Conservation (phyloP, 2,113 vertebrate genomes). For the Halichoeres trimaculatus region DNA sequence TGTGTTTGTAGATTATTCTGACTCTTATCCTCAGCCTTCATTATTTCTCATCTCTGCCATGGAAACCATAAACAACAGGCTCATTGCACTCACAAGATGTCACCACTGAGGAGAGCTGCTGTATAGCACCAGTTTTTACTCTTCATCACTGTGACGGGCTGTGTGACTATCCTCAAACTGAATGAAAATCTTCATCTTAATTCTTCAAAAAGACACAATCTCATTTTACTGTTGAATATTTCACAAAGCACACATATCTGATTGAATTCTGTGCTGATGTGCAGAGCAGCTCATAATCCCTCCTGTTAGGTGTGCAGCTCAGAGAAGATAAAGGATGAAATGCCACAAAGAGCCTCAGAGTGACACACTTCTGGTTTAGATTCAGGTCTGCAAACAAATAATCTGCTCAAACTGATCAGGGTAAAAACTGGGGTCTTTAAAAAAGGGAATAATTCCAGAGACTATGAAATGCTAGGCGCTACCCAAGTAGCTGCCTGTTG, state of each 20-base stretch:
- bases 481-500: too few relatives aligned
- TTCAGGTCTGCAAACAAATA: too few relatives aligned
- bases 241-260: too few relatives aligned
- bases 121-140: background rate
- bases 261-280: background rate
- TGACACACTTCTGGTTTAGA: too few relatives aligned
- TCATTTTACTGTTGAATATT: background rate
- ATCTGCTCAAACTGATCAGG: too few relatives aligned
- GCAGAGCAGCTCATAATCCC: background rate
- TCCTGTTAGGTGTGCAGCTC: background rate
- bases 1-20: too few relatives aligned
- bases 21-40: background rate
- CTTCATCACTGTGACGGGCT: background rate
- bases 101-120: slow-evolving; percentile 8
- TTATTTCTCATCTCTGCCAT: background rate
- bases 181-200: too few relatives aligned
- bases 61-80: background rate
- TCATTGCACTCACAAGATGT: background rate
- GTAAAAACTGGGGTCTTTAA: too few relatives aligned
- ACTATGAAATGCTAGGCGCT: too few relatives aligned
- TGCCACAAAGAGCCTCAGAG: too few relatives aligned
- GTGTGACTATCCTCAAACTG: background rate
- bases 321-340: too few relatives aligned
- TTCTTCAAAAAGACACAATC: background rate
- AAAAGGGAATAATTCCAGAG: too few relatives aligned